Percentiles rank a stretch among this genome's conserved stretches.
These are phyloP conservation scores for Pocillopora meandrina DNA, from an alignment of 92 coral and sea anemone species.

Conservation along the genomic window DNA sequence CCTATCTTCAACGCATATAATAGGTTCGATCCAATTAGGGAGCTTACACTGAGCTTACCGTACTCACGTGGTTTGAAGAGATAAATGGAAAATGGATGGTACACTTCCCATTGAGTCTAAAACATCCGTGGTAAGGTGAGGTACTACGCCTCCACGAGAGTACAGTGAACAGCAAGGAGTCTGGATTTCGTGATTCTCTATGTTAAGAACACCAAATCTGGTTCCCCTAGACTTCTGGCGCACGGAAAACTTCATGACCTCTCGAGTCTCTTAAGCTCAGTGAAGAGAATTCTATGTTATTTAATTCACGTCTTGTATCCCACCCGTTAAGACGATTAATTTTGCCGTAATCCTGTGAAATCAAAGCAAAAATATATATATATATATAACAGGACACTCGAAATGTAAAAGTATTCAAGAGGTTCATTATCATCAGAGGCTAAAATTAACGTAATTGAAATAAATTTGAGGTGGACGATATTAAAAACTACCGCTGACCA, in stretches of 20 bases:
- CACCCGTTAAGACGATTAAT: no score
- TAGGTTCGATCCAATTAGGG: no score
- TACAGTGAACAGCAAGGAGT: conserved; percentile 89
- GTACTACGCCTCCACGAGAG: conserved; percentile 86
- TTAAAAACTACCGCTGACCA: neutral
- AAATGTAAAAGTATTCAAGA: no score
- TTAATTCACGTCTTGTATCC: neutral
- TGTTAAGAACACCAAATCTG: conserved; percentile 66
- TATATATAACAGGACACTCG: neutral
- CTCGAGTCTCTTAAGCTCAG: no score
- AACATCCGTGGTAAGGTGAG: conserved; percentile 75
- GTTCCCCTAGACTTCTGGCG: conserved; percentile 13
- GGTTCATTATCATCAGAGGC: no score
- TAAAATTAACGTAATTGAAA: neutral
- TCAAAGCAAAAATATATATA: neutral
- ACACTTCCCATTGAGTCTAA: conserved; percentile 50
- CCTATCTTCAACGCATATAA: no score
- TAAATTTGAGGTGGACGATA: no score
- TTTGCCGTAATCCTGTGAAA: no score
- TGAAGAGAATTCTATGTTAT: neutral
- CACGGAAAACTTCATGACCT: conserved; percentile 58
- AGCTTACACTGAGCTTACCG: neutral
- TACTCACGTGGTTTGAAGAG: conserved; percentile 92
- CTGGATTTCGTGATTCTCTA: conserved; percentile 41
- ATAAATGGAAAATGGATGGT: conserved; percentile 69